Conservation (phyloP, 2,797 vertebrate species). For the Vultur gryphus region DNA sequence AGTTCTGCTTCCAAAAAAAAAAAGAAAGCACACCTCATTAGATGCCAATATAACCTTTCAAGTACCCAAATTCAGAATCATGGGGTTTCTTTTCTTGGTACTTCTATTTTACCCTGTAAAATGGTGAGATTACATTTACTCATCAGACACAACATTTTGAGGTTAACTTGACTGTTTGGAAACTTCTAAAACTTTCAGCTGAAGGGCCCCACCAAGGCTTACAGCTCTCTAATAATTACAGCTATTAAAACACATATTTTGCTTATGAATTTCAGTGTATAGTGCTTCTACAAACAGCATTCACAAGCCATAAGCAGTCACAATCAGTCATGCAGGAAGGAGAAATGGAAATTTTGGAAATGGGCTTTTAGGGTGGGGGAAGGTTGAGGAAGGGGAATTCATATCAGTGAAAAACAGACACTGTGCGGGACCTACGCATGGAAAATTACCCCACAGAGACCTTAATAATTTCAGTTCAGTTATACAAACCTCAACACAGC, state of each 20-base stretch:
- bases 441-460: background rate
- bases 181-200: background rate
- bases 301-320: background rate
- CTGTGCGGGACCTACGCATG: background rate
- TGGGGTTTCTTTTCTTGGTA: background rate
- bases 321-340: background rate
- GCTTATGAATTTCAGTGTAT: background rate
- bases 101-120: background rate
- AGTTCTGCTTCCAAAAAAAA: background rate
- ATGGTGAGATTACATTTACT: background rate
- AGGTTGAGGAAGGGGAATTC: background rate
- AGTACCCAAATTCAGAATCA: background rate
- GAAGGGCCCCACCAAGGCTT: background rate
- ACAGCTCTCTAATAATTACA: background rate
- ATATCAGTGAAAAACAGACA: background rate
- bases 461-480: background rate
- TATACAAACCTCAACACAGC: background rate
- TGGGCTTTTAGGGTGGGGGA: background rate
- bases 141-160: background rate
- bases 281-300: background rate
- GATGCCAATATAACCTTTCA: background rate
- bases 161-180: background rate
- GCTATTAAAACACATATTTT: background rate
- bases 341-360: background rate
- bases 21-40: background rate